phyloP scores from a whole-genome alignment of 2,888 invertebrate species.

The Campoplex capitator region DNA sequence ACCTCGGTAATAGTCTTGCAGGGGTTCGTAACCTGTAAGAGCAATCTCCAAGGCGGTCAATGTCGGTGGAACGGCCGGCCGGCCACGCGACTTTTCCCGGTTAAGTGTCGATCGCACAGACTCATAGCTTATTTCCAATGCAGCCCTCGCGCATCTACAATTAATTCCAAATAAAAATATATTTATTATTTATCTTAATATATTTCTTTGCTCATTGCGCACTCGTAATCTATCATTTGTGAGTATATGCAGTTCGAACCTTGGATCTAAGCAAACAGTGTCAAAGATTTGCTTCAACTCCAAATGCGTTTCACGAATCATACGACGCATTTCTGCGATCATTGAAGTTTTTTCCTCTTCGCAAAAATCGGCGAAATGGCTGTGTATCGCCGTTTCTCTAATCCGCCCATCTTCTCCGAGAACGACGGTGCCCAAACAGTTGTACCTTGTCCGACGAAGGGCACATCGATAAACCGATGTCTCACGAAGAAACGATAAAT shows the following conservation, averaged over 20 bases:
- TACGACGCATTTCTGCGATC: neutral
- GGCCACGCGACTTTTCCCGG: neutral
- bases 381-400: neutral
- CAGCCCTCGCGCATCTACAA: constrained; percentile 14
- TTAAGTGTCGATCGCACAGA: neutral
- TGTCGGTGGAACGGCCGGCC: constrained; percentile 6
- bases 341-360: neutral
- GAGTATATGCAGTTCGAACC: neutral
- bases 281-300: constrained; percentile 29
- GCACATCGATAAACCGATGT: neutral
- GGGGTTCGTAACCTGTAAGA: neutral
- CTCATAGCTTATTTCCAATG: neutral
- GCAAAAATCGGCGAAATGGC: neutral
- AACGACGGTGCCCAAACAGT: neutral
- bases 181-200: too few relatives aligned
- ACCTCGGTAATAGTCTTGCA: neutral
- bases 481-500: neutral
- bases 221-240: neutral
- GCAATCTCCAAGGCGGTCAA: neutral
- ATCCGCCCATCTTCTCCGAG: neutral
- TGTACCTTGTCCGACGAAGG: neutral
- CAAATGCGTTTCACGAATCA: neutral
- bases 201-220: too few relatives aligned
- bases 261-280: constrained; percentile 3
- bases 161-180: neutral